phyloP scores from a whole-genome alignment of 2,888 invertebrate species.

The Amblyjoppa proteus region DNA sequence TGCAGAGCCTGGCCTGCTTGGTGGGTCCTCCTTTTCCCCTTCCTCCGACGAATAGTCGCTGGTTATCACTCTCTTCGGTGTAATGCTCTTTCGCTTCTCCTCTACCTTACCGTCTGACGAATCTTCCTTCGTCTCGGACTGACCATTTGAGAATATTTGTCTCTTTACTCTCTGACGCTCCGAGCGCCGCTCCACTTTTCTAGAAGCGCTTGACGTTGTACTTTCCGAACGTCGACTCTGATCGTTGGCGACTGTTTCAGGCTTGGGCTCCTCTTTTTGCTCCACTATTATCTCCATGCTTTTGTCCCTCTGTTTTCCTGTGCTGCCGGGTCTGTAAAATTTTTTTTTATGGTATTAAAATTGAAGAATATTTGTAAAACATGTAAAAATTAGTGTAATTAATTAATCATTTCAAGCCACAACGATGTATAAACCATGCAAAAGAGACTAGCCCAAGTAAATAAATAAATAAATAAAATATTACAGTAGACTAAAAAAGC shows the following conservation, averaged over 20 bases:
- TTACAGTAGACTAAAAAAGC: too few species aligned
- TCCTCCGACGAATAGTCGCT: conserved; percentile 90
- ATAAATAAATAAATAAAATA: too few species aligned
- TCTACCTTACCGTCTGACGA: conserved; percentile 73
- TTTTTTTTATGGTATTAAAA: background rate
- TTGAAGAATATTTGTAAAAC: too few species aligned
- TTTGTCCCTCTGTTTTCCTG: conserved; percentile 73
- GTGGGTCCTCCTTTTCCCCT: conserved; percentile 85
- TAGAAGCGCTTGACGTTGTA: conserved; percentile 63
- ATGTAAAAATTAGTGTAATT: background rate
- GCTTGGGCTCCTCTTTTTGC: conserved; percentile 72
- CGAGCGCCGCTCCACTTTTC: conserved; percentile 79
- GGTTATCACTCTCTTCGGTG: conserved; percentile 75
- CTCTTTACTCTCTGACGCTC: conserved; percentile 80
- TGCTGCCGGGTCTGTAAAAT: conserved; percentile 72
- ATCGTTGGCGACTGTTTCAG: conserved; percentile 64
- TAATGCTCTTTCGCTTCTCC: conserved; percentile 84
- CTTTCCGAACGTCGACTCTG: conserved; percentile 72
- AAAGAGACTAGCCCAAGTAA: too few species aligned
- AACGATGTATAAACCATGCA: too few species aligned
- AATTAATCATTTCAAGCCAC: too few species aligned
- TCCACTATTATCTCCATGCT: conserved; percentile 78
- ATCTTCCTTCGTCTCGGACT: conserved; percentile 78
- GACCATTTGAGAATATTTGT: conserved; percentile 79
- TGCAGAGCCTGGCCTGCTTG: conserved; percentile 87